Conservation (phyloP, 2,113 vertebrate genomes). For the Acrocephalus arundinaceus region DNA sequence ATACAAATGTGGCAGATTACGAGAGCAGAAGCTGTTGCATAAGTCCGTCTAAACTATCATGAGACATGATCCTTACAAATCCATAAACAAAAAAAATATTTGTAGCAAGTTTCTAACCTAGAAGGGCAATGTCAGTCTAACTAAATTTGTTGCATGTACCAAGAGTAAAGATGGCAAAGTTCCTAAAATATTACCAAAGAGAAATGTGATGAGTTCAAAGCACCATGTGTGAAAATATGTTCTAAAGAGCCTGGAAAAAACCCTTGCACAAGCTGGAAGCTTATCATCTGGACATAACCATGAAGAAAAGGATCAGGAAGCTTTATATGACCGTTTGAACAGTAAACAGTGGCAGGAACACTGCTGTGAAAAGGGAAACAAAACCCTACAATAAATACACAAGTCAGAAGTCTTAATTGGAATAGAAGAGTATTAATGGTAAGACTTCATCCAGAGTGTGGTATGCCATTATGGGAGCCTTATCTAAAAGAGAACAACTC, state of each 20-base stretch:
- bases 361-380: background rate
- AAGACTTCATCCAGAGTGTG: background rate
- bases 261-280: background rate
- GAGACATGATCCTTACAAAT: background rate
- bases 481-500: background rate
- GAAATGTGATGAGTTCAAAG: background rate
- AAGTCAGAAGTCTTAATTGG: background rate
- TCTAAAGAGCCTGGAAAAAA: background rate
- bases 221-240: background rate
- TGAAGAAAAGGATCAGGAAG: background rate
- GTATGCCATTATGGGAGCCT: accelerated
- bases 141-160: background rate
- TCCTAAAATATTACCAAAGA: background rate
- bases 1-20: background rate
- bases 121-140: background rate
- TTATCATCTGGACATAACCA: background rate
- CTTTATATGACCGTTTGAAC: background rate
- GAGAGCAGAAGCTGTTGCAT: background rate
- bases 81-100: background rate
- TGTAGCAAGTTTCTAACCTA: background rate
- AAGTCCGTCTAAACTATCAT: background rate
- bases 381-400: background rate
- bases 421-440: background rate
- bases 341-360: background rate
- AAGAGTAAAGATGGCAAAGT: background rate